A percentile compares a stretch with the other conserved stretches of the same genome.
Conservation (phyloP, 2,113 vertebrate species). For the Dendrocopos noguchii region DNA sequence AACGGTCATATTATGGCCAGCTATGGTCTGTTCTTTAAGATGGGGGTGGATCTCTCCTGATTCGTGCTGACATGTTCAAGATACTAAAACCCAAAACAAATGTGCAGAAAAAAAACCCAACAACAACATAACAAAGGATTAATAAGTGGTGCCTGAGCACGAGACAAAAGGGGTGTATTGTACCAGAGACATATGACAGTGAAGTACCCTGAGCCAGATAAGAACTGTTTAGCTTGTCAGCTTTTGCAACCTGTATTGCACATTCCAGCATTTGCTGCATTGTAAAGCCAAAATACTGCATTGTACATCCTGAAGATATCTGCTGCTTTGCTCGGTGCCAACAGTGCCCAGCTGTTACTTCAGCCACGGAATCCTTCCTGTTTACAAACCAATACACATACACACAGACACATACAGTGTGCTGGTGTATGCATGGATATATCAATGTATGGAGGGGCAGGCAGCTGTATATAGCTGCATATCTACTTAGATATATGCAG, state of each 20-base stretch:
- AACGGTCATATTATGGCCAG: neutral
- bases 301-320: neutral
- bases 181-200: constrained; percentile 16
- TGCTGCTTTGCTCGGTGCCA: neutral
- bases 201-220: constrained; percentile 62
- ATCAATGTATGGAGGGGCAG: rapidly evolving
- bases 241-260: constrained; percentile 52
- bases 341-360: neutral
- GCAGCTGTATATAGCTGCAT: neutral
- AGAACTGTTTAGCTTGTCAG: neutral
- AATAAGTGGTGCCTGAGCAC: constrained; percentile 1
- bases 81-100: neutral
- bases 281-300: neutral
- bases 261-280: constrained; percentile 24
- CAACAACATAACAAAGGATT: neutral
- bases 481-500: neutral
- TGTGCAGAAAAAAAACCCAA: neutral
- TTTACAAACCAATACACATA: neutral
- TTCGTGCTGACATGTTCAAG: neutral
- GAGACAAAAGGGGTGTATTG: neutral
- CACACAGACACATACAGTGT: neutral
- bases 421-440: neutral
- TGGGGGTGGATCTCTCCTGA: neutral
- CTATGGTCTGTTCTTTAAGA: neutral
- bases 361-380: neutral